These are phyloP conservation scores for Archips crataeganus DNA, from an alignment of 2,888 invertebrate species.

Conservation along the genomic window DNA sequence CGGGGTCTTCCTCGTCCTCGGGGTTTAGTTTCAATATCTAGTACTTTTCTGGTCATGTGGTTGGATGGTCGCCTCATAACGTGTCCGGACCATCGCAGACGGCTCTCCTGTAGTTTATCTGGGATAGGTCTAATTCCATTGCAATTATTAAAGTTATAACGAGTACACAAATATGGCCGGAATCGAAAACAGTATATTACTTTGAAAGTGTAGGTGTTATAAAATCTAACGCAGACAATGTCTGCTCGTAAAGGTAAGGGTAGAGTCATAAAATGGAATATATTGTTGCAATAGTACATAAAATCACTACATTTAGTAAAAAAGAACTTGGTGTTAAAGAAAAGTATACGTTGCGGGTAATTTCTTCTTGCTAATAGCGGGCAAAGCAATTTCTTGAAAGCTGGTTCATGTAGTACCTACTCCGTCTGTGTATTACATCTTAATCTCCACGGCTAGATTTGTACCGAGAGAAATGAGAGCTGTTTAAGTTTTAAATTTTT, in stretches of 20 bases:
- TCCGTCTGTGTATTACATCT: not conserved
- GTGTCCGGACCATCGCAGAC: too few species aligned
- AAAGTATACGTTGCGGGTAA: constrained; percentile 2
- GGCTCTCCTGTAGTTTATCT: too few species aligned
- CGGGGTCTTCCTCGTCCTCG: too few species aligned
- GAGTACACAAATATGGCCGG: constrained; percentile 27
- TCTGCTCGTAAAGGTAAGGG: constrained; percentile 10
- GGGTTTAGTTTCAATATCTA: too few species aligned
- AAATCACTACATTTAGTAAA: constrained; percentile 8
- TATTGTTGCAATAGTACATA: constrained; percentile 2
- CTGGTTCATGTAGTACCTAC: not conserved
- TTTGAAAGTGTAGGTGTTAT: not conserved
- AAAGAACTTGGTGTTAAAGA: not conserved
- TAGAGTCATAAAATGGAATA: constrained; percentile 9
- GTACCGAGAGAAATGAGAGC: not conserved
- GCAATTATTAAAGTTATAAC: too few species aligned
- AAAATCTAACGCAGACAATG: not conserved
- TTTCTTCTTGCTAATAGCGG: not conserved
- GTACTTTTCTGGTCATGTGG: too few species aligned
- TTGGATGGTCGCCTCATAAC: too few species aligned
- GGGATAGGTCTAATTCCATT: too few species aligned
- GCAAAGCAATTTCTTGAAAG: not conserved
- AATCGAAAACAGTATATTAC: not conserved
- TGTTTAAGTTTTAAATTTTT: not conserved
- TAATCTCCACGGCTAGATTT: not conserved